Evolutionary conservation across 1,140 invertebrate species (phyloP), one percentile per base, ranked within the genome.

Genomic region (Rhyacophila brunnea): DNA sequence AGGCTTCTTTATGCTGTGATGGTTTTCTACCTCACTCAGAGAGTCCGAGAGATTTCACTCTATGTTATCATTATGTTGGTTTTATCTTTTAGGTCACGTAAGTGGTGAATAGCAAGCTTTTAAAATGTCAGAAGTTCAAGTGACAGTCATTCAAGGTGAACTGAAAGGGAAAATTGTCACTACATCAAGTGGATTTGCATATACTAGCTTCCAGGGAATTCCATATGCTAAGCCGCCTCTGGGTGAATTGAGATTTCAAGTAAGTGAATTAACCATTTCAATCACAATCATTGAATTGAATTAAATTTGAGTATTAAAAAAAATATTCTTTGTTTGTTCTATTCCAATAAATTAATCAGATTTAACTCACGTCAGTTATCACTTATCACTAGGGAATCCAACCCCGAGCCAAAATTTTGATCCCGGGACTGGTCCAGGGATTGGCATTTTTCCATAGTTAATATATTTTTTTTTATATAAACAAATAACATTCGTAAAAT

Each of bases 221-320:
- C 59, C 59, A 50, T 61, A 61, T 56, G 59, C 59, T 7, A 55
- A 56, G 13, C 52, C 59, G 19, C 59, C 59, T 1, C 3, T 56
- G 6, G 59, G 59, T 18, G 38, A 55, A 10, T 23, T 61, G 13
- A 13, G 59, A 56, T 61, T 61, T 43, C 18, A 36, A 19, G 59
- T 61, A 18, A 36, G 23, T 40, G 5, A n/a, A 7, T 35, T 35
- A 35, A 7, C n/a, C n/a, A 35, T n/a, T 7, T 35, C 6, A 6
- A 7, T 35, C n/a, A 7, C n/a, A 7, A n/a, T n/a, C 34, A 35
- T 6, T 6, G 6, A n/a, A 6, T n/a, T 7, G 34, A 6, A n/a
- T 7, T 7, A n/a, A 35, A 35, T 35, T 6, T 35, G 34, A 35
- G 34, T 35, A 6, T 35, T 6, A n/a, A 35, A n/a, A 7, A 35